Conservation (phyloP, 2,888 invertebrate genomes). For the Drosophila quinaria region DNA sequence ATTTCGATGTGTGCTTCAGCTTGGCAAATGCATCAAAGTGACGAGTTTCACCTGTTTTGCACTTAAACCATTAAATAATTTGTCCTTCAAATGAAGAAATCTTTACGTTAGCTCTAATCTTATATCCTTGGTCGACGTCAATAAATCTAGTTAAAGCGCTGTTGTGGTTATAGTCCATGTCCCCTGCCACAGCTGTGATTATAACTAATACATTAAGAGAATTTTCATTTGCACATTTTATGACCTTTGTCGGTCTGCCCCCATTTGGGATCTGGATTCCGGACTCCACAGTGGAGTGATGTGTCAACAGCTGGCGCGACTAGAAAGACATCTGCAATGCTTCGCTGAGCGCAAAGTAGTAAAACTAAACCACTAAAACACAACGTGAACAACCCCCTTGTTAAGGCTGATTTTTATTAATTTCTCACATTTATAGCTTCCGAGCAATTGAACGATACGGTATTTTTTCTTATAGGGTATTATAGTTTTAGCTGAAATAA, state of each 20-base stretch:
- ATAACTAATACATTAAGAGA: constrained; percentile 71
- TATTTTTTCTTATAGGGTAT: not conserved
- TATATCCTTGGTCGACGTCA: constrained; percentile 7
- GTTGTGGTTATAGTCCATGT: constrained; percentile 1
- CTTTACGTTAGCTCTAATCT: not conserved
- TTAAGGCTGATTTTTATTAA: constrained; percentile 75
- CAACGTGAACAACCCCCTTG: constrained; percentile 11
- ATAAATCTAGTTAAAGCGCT: constrained; percentile 35
- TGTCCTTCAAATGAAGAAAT: not conserved
- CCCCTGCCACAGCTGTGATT: constrained; percentile 37
- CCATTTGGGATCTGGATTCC: not conserved
- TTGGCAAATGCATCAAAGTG: not conserved
- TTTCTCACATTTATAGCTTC: constrained; percentile 76
- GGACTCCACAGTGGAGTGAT: not conserved
- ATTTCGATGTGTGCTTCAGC: not conserved
- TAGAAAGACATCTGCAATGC: constrained; percentile 20
- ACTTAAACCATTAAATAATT: constrained; percentile 3
- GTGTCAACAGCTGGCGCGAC: constrained; percentile 64
- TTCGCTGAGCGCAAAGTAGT: constrained; percentile 43
- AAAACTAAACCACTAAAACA: constrained; percentile 58
- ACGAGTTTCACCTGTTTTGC: not conserved
- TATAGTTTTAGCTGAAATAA: not conserved
- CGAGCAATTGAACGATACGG: constrained; percentile 53
- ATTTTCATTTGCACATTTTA: constrained; percentile 72
- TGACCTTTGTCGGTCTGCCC: constrained; percentile 34